Base-by-base conservation (phyloP, 1,140 invertebrate species). In the Chironomus striatipennis region DNA sequence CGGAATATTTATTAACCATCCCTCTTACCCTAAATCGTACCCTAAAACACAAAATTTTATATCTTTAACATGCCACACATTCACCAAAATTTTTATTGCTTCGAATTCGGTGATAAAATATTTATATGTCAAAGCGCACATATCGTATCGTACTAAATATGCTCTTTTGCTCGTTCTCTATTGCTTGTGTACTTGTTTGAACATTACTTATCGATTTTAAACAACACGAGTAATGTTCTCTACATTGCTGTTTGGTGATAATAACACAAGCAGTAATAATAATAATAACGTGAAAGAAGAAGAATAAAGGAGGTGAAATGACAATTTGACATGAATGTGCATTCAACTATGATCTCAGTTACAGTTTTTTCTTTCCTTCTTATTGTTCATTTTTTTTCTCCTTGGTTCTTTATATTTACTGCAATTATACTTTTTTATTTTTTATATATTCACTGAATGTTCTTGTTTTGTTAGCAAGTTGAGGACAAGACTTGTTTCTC, bases 141-240 rank as follows among this genome's bases (percentile, higher is more conserved):
- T 34, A 34, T 34, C 24, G 5, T 34, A 34, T 34, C 24, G 24
- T 34, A 34, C 24, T 34, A 34, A 34, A 34, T 34, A 34, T 34
- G 24, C 24, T 34, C 1, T 34, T 5, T 34, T 34, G 24, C 24
- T 34, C 24, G 24, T 34, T 34, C 24, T 34, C 24, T 5, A 5
- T 34, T 34, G n/a, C n/a, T n/a, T n/a, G n/a, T n/a, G 24, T 34
- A 34, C 24, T 34, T 34, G 24, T 34, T 34, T 57, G n/a, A 57
- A 57, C 47, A 20, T 20, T 70, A 21, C 65, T 70, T 70, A 70
- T 70, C 65, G 65, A 70, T 70, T 70, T 70, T 18, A 20, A 70
- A 57, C 12, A 57, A 57, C 47, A 15, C 12, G 10, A 57, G 15
- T 5, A 57, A 15, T 34, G 24, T 34, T 34, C 24, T 34, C 24